Base-by-base conservation (phyloP, 2,113 vertebrate genomes). In the Paramormyrops kingsleyae region DNA sequence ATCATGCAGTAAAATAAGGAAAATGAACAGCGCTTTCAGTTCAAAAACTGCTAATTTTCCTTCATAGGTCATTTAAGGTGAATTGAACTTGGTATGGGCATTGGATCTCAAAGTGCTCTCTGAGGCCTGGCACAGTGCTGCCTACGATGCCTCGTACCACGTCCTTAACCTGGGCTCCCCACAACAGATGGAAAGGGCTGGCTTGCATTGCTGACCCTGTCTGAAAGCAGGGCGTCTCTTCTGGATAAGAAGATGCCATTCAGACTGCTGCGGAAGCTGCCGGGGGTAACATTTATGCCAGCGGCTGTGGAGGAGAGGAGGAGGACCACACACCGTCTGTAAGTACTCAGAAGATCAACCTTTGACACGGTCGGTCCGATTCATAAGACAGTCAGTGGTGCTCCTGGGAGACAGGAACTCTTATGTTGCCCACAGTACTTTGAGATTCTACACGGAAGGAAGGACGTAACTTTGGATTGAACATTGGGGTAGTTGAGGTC, bases 161-260 rank as follows among this genome's bases (percentile, higher is more conserved):
- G 1, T 94, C 92, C 95, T 97, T 96, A 94, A 95, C 53, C 0
- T 0, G 9, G 19, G 31, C 24, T 49, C 77, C 91, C 89, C 0
- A 47, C 83, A 90, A 93, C n/a, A 97, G 97, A 96, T 92, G 97
- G 97, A 0, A 91, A 95, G 62, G 95, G 96, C 2, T 96, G 94
- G 94, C 95, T 96, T 91, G 95, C 93, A 66, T 93, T 93, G 90
- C 84, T 97, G 19, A 95, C 97, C 92, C 89, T 97, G 83, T 93
- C 96, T 0, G 97, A 97, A 90, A 93, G 92, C 0, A 88, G 94
- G 39, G 91, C 94, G 0, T 92, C 94, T 17, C 93, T 93, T 35
- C 92, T 97, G 12, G 97, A 97, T 90, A 91, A 35, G 88, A 94
- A 90, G 77, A 91, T 96, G 77, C 96, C 96, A 70, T 97, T 97